These are phyloP conservation scores for Leptura quadrifasciata DNA, from an alignment of 2,888 invertebrate species.

Conservation along the genomic window DNA sequence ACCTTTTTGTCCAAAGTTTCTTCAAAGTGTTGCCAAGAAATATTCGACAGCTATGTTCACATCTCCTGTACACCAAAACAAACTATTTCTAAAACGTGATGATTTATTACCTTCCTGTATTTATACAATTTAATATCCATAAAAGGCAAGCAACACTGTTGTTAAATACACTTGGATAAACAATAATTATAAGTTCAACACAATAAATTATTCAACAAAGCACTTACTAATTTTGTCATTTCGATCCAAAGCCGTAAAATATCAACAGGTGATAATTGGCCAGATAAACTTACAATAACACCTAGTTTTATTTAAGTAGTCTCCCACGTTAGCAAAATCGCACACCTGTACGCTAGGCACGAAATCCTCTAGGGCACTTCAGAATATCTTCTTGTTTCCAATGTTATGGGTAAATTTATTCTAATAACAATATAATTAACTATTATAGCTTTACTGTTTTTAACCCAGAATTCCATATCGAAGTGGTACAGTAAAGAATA, in stretches of 20 bases:
- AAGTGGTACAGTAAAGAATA: not conserved
- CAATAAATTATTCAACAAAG: not conserved
- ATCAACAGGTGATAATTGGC: constrained; percentile 38
- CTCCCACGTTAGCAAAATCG: constrained; percentile 43
- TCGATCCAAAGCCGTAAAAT: not conserved
- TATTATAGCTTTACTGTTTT: constrained; percentile 21
- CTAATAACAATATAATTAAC: constrained; percentile 43
- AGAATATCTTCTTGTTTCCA: constrained; percentile 42
- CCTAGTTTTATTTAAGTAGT: constrained; percentile 38
- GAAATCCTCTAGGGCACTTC: constrained; percentile 38
- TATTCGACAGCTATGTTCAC: too few species aligned
- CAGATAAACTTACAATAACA: constrained; percentile 34
- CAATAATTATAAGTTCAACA: not conserved
- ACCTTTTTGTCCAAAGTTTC: too few species aligned
- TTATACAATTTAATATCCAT: too few species aligned
- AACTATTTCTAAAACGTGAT: too few species aligned
- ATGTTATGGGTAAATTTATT: constrained; percentile 41
- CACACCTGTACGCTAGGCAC: constrained; percentile 42
- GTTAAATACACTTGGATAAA: too few species aligned
- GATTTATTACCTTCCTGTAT: too few species aligned
- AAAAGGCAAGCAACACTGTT: too few species aligned
- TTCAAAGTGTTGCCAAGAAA: too few species aligned
- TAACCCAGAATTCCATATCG: constrained; percentile 33
- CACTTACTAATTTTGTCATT: not conserved
- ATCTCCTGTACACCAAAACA: too few species aligned